A percentile compares a stretch with the other conserved stretches of the same genome.
Evolutionary conservation across 2,113 vertebrate genomes (phyloP).

Genomic region (Gallinago undulata): DNA sequence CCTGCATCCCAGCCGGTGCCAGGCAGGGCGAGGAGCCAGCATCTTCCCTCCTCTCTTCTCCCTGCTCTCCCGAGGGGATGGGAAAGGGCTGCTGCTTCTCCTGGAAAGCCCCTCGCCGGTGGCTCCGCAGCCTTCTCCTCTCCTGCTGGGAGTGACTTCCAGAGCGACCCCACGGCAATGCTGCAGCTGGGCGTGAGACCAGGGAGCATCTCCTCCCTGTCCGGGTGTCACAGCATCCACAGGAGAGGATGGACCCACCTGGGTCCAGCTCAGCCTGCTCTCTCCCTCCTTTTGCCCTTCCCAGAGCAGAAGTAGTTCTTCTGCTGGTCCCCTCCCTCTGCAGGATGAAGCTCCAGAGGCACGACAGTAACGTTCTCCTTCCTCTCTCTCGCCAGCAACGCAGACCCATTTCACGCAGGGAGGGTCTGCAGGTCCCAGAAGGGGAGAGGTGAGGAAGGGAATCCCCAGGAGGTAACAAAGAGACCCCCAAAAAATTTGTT

Average conservation of each 20-base stretch:
- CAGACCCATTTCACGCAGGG: accelerated
- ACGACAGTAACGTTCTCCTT: background rate
- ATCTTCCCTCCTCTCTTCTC: background rate
- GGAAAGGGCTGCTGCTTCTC: background rate
- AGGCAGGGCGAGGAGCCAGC: background rate
- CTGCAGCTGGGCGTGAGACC: background rate
- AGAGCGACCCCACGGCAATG: background rate
- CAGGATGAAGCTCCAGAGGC: background rate
- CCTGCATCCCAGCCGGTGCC: background rate
- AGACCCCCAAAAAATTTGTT: background rate
- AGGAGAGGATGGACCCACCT: background rate
- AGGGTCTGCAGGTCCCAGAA: background rate
- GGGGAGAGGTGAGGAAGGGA: background rate
- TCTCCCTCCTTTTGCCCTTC: background rate
- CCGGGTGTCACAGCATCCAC: accelerated
- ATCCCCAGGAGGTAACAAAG: background rate
- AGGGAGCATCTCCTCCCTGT: background rate
- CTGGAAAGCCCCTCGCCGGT: background rate
- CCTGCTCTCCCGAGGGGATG: background rate
- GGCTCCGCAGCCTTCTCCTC: background rate
- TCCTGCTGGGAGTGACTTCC: background rate
- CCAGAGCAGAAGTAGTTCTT: background rate
- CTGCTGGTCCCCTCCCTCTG: background rate
- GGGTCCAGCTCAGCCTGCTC: background rate
- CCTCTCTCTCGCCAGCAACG: background rate